These are phyloP conservation scores for Drosophila maculinotata DNA, from an alignment of 2,888 invertebrate species.

Conservation along the genomic window DNA sequence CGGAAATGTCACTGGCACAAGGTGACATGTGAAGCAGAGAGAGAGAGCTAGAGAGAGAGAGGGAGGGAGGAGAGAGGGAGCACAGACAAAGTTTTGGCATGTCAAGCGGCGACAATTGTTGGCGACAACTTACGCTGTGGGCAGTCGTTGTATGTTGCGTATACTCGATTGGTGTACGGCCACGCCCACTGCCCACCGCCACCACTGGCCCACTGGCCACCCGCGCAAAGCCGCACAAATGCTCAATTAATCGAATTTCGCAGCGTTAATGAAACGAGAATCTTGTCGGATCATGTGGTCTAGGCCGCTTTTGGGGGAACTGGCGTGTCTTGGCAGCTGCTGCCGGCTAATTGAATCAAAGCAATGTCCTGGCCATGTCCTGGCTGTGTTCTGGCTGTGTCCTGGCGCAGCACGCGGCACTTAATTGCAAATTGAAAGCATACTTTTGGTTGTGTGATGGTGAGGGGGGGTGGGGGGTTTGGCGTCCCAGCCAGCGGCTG, in stretches of 20 bases:
- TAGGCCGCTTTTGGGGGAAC: conserved; percentile 20
- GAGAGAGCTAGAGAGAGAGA: neutral
- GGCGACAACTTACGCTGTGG: conserved; percentile 65
- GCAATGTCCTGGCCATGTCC: conserved; percentile 48
- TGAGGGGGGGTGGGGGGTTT: neutral
- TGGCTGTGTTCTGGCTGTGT: conserved; percentile 38
- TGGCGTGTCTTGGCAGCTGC: conserved; percentile 40
- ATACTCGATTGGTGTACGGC: conserved; percentile 15
- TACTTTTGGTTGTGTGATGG: too few relatives aligned
- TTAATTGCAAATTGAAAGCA: conserved; percentile 77
- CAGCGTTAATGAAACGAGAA: conserved; percentile 70
- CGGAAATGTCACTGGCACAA: conserved; percentile 70
- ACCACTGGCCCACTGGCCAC: neutral
- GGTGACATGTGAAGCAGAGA: conserved; percentile 64
- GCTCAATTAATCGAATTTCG: conserved; percentile 79
- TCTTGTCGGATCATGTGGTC: conserved; percentile 70
- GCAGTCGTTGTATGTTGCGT: conserved; percentile 34
- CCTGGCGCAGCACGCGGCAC: conserved; percentile 51
- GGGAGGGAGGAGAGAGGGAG: neutral
- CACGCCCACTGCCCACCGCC: conserved; percentile 14
- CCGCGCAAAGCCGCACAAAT: conserved; percentile 63
- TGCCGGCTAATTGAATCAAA: conserved; percentile 77
- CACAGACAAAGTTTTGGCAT: conserved; percentile 54
- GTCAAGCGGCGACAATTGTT: conserved; percentile 68
- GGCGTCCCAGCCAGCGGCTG: conserved; percentile 60